Evolutionary conservation across 1,140 invertebrate genomes (phyloP).

Genomic region (Tetraneura akinire): DNA sequence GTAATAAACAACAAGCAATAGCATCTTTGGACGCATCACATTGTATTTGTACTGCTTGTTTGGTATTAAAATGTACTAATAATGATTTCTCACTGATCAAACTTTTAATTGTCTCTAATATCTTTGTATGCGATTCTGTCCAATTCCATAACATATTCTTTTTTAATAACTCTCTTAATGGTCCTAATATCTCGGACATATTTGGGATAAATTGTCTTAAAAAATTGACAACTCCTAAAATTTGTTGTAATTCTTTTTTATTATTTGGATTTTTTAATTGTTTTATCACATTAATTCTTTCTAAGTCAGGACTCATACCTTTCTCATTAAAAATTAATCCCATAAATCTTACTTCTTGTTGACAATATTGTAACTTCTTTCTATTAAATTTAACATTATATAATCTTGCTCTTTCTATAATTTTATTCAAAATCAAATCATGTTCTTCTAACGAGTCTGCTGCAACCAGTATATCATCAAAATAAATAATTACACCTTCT

Average conservation of each 20-base stretch:
- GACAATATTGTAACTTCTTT: slow-evolving; percentile 58
- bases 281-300: slow-evolving; percentile 57
- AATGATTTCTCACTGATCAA: background rate
- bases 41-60: background rate
- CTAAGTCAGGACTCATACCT: slow-evolving; percentile 55
- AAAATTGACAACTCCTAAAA: slow-evolving; percentile 3
- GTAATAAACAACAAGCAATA: background rate
- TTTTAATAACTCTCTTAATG: background rate
- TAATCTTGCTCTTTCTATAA: slow-evolving; percentile 17
- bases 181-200: background rate
- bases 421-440: background rate
- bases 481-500: background rate
- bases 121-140: background rate
- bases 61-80: background rate
- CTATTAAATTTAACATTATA: slow-evolving; percentile 57
- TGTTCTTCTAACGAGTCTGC: background rate
- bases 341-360: slow-evolving; percentile 57
- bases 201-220: background rate
- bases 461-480: slow-evolving; percentile 18
- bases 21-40: background rate
- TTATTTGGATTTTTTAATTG: slow-evolving; percentile 57
- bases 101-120: background rate
- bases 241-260: slow-evolving; percentile 53
- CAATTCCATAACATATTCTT: background rate
- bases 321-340: slow-evolving; percentile 57